Evolutionary conservation across 2,888 invertebrate genomes (phyloP).

Genomic region (Agriotes lineatus): DNA sequence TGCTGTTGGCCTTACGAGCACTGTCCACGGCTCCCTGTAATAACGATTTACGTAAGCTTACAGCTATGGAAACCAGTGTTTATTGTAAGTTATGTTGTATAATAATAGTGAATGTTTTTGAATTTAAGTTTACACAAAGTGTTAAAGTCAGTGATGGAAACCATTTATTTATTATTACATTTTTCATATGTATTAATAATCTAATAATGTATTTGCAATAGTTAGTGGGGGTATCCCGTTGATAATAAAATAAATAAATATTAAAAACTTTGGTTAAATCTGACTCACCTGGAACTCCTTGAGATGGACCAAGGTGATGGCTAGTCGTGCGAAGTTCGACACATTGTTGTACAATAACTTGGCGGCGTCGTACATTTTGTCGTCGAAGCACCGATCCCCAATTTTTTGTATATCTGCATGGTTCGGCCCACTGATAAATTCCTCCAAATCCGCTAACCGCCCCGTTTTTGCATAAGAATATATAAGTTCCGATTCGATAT

Average conservation of each 20-base stretch:
- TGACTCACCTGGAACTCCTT: conserved; percentile 92
- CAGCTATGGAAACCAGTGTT: no score
- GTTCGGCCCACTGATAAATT: conserved; percentile 98
- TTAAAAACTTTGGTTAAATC: background rate
- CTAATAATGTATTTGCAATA: no score
- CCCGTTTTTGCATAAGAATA: conserved; percentile 99
- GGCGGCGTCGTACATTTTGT: conserved; percentile 98
- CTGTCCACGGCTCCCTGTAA: conserved; percentile 94
- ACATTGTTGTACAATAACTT: conserved; percentile 99
- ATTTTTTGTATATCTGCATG: conserved; percentile 99
- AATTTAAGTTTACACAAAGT: no score
- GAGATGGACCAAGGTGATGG: conserved; percentile 96
- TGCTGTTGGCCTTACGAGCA: conserved; percentile 97
- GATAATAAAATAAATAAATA: no score
- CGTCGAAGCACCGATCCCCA: conserved; percentile 98
- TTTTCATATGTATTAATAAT: no score
- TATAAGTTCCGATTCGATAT: conserved; percentile 98
- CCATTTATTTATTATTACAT: no score
- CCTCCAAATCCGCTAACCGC: conserved; percentile 96
- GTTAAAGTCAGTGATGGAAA: no score
- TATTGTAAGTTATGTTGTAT: no score
- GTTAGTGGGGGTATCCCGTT: no score
- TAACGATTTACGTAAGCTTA: background rate
- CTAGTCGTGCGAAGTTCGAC: conserved; percentile 97
- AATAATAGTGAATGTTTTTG: no score